Conservation (phyloP, 64 coral and sea anemone genomes). For the Astreopora myriophthalma region DNA sequence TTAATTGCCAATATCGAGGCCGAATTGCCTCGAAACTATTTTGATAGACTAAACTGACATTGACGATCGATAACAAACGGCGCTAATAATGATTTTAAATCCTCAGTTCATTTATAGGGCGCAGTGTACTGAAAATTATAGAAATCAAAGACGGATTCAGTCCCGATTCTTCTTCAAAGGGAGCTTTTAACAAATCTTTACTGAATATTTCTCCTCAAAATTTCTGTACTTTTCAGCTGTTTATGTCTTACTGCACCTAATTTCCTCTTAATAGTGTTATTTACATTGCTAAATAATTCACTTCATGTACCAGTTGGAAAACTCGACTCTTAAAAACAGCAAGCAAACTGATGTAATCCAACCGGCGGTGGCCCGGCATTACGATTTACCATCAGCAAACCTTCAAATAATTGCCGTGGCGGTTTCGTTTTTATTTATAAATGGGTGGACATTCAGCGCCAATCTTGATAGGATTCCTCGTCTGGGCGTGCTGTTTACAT, state of each 20-base stretch:
- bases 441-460: not conserved
- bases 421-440: not conserved
- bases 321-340: not conserved
- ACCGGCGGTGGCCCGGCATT: not conserved
- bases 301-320: not conserved
- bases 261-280: not conserved
- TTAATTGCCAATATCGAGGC: too few species aligned
- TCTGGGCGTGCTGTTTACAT: conserved; percentile 6
- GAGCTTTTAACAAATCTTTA: too few species aligned
- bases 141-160: too few species aligned
- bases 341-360: conserved; percentile 28
- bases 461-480: not conserved
- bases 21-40: too few species aligned
- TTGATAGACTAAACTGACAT: too few species aligned
- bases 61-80: too few species aligned
- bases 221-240: not conserved
- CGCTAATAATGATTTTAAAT: too few species aligned
- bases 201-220: too few species aligned
- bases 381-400: not conserved
- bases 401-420: not conserved
- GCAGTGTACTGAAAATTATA: too few species aligned
- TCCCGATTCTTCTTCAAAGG: too few species aligned
- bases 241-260: not conserved
- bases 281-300: conserved; percentile 4
- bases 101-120: too few species aligned